These are phyloP conservation scores for Odontamblyopus rebecca DNA, from an alignment of 2,797 vertebrate genomes.

Conservation along the genomic window DNA sequence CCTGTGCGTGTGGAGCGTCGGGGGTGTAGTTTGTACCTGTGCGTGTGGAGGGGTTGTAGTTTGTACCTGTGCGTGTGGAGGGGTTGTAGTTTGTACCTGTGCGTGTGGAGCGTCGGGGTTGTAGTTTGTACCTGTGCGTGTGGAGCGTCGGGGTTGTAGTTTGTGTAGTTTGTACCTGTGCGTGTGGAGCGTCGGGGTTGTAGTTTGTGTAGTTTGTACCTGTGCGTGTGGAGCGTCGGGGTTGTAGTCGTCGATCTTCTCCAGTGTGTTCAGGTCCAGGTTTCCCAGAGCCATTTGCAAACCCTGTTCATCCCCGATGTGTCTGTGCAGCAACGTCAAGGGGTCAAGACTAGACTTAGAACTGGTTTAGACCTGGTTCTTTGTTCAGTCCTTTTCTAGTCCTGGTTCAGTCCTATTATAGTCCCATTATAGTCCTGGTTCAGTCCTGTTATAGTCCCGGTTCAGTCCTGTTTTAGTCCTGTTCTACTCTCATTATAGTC, in stretches of 20 bases:
- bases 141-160: conserved; percentile 77
- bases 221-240: conserved; percentile 78
- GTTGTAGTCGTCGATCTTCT: conserved; percentile 85
- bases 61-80: too few species aligned
- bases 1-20: too few species aligned
- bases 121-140: too few species aligned
- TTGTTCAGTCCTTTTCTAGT: neutral
- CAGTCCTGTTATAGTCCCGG: neutral
- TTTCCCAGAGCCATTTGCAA: conserved; percentile 95
- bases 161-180: conserved; percentile 10
- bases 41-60: too few species aligned
- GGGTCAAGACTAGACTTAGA: neutral
- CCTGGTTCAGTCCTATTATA: neutral
- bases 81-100: too few species aligned
- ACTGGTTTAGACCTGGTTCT: neutral
- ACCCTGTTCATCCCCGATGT: conserved; percentile 84
- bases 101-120: too few species aligned
- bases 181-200: conserved; percentile 78
- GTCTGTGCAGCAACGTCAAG: conserved; percentile 72
- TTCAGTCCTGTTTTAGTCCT: neutral
- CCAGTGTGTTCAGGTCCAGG: conserved; percentile 85
- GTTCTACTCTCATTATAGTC: neutral
- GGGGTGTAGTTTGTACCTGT: too few species aligned
- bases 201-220: conserved; percentile 67
- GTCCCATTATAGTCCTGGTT: neutral